Conservation (phyloP, 2,888 invertebrate genomes). For the Panopea generosa region DNA sequence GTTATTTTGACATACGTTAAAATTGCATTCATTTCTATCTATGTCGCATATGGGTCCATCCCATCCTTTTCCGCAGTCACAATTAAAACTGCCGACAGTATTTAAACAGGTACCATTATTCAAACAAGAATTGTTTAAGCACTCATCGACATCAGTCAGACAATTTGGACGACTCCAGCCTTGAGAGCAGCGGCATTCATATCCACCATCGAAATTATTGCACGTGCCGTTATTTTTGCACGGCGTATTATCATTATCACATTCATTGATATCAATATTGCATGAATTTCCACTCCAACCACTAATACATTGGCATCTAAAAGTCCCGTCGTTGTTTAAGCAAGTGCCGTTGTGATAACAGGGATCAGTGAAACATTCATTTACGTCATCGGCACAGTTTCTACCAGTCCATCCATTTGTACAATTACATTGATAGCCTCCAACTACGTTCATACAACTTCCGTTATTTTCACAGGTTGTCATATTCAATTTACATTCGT, state of each 20-base stretch:
- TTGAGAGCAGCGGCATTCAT: slow-evolving; percentile 2
- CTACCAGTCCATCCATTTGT: slow-evolving; percentile 18
- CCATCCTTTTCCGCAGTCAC: slow-evolving; percentile 10
- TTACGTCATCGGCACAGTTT: slow-evolving; percentile 23
- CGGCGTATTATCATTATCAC: neutral
- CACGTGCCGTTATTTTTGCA: slow-evolving; percentile 21
- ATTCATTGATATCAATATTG: slow-evolving; percentile 24
- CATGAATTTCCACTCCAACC: slow-evolving; percentile 10
- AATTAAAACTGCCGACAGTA: slow-evolving; percentile 12
- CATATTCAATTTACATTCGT: slow-evolving; percentile 3
- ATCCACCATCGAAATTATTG: slow-evolving; percentile 12
- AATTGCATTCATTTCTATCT: slow-evolving; percentile 16
- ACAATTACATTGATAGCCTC: slow-evolving; percentile 30
- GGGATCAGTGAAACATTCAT: slow-evolving; percentile 27
- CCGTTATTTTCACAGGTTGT: slow-evolving; percentile 6
- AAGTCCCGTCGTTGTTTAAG: slow-evolving; percentile 25
- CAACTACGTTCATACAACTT: slow-evolving; percentile 25
- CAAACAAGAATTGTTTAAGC: neutral
- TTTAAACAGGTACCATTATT: slow-evolving; percentile 20
- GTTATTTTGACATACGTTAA: slow-evolving; percentile 7
- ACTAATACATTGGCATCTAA: neutral
- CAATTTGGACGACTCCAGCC: slow-evolving; percentile 6
- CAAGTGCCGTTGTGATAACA: slow-evolving; percentile 29
- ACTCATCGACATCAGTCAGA: slow-evolving; percentile 11
- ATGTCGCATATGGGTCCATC: neutral